Evolutionary conservation across 2,888 invertebrate genomes (phyloP), one percentile per base, ranked within the genome.

Genomic region (Tachina grossa): DNA sequence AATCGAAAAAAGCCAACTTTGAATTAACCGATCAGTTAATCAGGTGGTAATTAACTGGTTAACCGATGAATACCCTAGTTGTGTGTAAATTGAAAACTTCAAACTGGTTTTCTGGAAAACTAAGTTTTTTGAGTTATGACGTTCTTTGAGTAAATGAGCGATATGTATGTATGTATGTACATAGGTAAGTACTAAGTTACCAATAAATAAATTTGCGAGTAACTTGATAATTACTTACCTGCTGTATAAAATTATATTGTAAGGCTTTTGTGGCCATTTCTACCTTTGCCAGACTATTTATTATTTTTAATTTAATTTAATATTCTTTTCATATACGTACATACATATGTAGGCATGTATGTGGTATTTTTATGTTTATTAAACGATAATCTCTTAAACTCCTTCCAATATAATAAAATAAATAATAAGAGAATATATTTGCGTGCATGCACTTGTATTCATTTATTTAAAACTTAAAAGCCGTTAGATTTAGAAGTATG

Each of bases 211-310:
- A 39, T 22, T 14, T 51, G n/a, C n/a, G n/a, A n/a, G n/a, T n/a
- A 9, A 55, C 39, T 69, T 86, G 87, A 83, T 87, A 86, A 75
- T 63, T 13, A 88, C 90, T 90, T 88, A 91, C 91, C 91, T 91
- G 91, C 85, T 89, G 89, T 84, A 91, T 90, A 80, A 91, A 91
- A 89, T 91, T 91, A 87, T 88, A 89, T 81, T 89, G 90, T 84
- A 91, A 86, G 88, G 91, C 89, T 75, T 83, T 83, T 43, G 79
- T 85, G 41, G 75, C 47, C 75, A 79, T 75, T 68, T 71, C 66
- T 53, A 2, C 55, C 41, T 9, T 39, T 39, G 16, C 16, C 31
- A 57, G 69, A 19, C 47, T 14, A 19, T 11, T 45, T 51, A 63
- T 43, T 43, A 16, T 71, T 71, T 11, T 61, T 71, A 75, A 68